Evolutionary conservation across 1,140 invertebrate genomes (phyloP), one percentile per base, ranked within the genome.

Genomic region (Amphibalanus amphitrite): DNA sequence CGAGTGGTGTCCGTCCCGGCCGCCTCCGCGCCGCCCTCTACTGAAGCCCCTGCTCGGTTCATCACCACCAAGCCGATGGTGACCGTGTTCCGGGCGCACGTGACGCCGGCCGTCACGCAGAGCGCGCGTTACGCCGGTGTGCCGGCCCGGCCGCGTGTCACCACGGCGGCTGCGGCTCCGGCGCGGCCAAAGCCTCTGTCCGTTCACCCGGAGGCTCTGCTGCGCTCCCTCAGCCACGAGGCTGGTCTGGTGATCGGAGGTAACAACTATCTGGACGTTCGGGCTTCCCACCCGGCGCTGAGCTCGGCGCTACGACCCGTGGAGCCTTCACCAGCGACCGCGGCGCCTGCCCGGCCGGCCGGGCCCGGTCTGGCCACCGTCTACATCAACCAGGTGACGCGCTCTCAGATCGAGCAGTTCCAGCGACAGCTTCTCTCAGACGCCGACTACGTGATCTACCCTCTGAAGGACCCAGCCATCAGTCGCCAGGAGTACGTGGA

Each of bases 401-500:
- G 87, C 26, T 88, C 88, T 30, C 90, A 91, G 74, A 87, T 91
- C 70, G 88, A 90, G 75, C 87, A 90, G 73, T 93, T 91, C 75
- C 88, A 91, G 76, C 90, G 91, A 76, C 90, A 93, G 76, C 83
- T 93, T 26, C 91, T 91, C 75, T 92, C 90, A 59, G 91, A 93
- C 76, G 90, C 91, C 8, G 91, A 94, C 78, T 94, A 91, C 76
- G 91, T 93, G 0, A 90, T 93, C 78, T 94, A 92, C 77, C 91
- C 91, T 0, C 79, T 92, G 69, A 90, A 93, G 80, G 91, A 94
- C 80, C 90, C 91, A 28, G 87, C 89, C 0, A 85, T 93, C 28
- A 92, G 90, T 72, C 90, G 91, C 78, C 90, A 93, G 79, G 91
- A 94, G 78, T 93, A 93, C 79, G 84, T 92, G 75, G 91, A 93